Percentiles rank a stretch among this genome's conserved stretches.
phyloP scores from a whole-genome alignment of 2,888 invertebrate species.

The Hypolimnas misippus region DNA sequence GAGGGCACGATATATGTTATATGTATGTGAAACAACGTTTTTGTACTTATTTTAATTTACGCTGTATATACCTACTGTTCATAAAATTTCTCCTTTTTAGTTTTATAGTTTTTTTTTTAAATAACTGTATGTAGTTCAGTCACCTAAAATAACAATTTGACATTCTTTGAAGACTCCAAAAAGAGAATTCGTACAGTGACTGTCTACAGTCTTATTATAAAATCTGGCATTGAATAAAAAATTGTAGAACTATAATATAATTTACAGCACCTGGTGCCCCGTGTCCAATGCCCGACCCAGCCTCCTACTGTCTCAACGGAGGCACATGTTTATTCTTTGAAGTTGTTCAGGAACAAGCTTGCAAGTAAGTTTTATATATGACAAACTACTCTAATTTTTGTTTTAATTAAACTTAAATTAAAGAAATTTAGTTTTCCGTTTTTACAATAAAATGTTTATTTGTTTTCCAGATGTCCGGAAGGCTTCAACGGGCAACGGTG shows the following conservation, averaged over 20 bases:
- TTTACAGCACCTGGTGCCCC: constrained; percentile 83
- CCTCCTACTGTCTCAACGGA: constrained; percentile 93
- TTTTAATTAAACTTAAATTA: too few species aligned
- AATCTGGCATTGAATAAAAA: too few species aligned
- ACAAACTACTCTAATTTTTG: too few species aligned
- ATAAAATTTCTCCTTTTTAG: too few species aligned
- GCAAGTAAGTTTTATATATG: constrained; percentile 88
- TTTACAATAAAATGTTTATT: too few species aligned
- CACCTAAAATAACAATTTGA: too few species aligned
- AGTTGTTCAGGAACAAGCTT: constrained; percentile 91
- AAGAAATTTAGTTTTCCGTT: too few species aligned
- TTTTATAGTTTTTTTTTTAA: too few species aligned
- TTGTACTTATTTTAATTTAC: background rate
- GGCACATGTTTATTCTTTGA: constrained; percentile 93
- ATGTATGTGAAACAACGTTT: background rate
- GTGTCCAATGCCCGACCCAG: constrained; percentile 86
- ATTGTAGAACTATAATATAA: background rate
- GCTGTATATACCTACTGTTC: constrained; percentile 1
- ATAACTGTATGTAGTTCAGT: too few species aligned
- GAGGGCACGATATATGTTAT: background rate
- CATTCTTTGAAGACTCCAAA: too few species aligned
- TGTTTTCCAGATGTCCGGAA: constrained; percentile 87
- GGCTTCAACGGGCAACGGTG: constrained; percentile 92
- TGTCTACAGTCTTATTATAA: too few species aligned
- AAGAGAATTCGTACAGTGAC: too few species aligned